A percentile compares a stretch with the other conserved stretches of the same genome.
phyloP scores from a whole-genome alignment of 2,888 invertebrate genomes.

The Drosophila greeni region DNA sequence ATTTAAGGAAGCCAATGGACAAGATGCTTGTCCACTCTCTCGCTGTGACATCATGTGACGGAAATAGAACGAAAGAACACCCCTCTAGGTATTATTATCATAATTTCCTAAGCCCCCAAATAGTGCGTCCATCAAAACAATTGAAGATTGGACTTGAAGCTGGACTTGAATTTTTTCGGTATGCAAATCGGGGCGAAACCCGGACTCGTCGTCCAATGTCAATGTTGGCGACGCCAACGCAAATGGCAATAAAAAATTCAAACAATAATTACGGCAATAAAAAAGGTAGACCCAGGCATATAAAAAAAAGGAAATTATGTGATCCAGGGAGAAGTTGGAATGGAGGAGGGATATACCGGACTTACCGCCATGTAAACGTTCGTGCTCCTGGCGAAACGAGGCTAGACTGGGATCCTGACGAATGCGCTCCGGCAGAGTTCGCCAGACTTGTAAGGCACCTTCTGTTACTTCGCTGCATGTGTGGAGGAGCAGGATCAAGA shows the following conservation, averaged over 20 bases:
- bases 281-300: slow-evolving; percentile 45
- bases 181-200: slow-evolving; percentile 52
- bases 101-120: slow-evolving; percentile 51
- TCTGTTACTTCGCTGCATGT: slow-evolving; percentile 81
- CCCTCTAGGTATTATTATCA: slow-evolving; percentile 45
- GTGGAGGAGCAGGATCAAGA: slow-evolving; percentile 3
- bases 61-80: slow-evolving; percentile 29
- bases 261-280: slow-evolving; percentile 71
- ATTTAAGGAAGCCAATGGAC: not conserved
- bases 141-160: slow-evolving; percentile 66
- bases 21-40: not conserved
- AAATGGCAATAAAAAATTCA: slow-evolving; percentile 67
- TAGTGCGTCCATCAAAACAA: slow-evolving; percentile 65
- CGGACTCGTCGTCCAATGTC: slow-evolving; percentile 56
- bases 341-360: slow-evolving; percentile 19
- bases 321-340: not conserved
- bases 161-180: slow-evolving; percentile 37
- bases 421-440: slow-evolving; percentile 84
- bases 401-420: slow-evolving; percentile 84
- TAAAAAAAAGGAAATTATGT: slow-evolving; percentile 31
- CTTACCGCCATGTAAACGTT: slow-evolving; percentile 78
- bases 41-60: slow-evolving; percentile 34
- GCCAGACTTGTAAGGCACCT: slow-evolving; percentile 84
- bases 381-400: slow-evolving; percentile 80
- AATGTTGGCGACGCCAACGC: slow-evolving; percentile 55